phyloP scores from a whole-genome alignment of 2,797 vertebrate genomes.

The Sebastiscus tertius region DNA sequence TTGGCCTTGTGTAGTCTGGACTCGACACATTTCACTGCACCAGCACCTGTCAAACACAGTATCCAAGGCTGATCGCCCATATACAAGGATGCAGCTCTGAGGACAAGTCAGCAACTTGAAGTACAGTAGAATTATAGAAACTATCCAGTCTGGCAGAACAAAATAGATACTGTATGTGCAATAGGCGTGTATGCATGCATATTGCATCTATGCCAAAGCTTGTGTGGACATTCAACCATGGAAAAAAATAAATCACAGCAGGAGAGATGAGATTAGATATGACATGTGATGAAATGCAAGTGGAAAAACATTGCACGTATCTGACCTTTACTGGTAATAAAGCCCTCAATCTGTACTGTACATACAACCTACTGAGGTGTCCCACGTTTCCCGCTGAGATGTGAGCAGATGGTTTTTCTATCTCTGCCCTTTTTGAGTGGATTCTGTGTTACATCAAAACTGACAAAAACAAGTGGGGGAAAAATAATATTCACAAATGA shows the following conservation, averaged over 20 bases:
- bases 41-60: slow-evolving; percentile 55
- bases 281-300: slow-evolving; percentile 2
- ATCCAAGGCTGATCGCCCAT: slow-evolving; percentile 35
- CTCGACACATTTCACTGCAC: slow-evolving; percentile 57
- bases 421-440: neutral
- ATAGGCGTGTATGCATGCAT: neutral
- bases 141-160: neutral
- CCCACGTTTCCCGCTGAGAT: slow-evolving; percentile 19
- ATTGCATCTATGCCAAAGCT: neutral
- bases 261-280: slow-evolving; percentile 2
- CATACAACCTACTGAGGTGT: slow-evolving; percentile 1
- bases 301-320: neutral
- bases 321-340: slow-evolving; percentile 8
- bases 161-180: neutral
- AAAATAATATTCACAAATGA: slow-evolving; percentile 14
- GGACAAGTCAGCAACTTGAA: slow-evolving; percentile 21
- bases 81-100: slow-evolving; percentile 13
- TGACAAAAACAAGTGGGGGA: neutral
- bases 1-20: slow-evolving; percentile 51
- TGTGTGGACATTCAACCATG: neutral
- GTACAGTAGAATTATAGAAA: slow-evolving; percentile 5
- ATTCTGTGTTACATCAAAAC: slow-evolving; percentile 25
- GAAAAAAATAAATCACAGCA: neutral
- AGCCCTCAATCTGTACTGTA: slow-evolving; percentile 4
- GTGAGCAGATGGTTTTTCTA: slow-evolving; percentile 40